These are phyloP conservation scores for Zaprionus bogoriensis DNA, from an alignment of 2,888 invertebrate species.

Conservation along the genomic window DNA sequence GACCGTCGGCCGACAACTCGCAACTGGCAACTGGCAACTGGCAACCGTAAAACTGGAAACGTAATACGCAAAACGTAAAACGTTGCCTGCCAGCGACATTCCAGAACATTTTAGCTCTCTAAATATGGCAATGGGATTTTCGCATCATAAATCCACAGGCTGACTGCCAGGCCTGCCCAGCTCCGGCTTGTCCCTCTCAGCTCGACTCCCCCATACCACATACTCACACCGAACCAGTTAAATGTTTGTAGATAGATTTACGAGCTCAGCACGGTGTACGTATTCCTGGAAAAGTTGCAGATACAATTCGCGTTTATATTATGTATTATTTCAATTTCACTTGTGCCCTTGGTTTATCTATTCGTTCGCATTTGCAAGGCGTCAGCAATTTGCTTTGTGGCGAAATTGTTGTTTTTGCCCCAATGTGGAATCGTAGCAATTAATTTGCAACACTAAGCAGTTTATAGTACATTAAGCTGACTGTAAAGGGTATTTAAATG, in stretches of 20 bases:
- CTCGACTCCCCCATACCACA: neutral
- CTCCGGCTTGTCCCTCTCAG: neutral
- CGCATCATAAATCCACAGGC: constrained; percentile 62
- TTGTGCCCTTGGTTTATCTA: constrained; percentile 21
- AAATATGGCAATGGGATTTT: constrained; percentile 59
- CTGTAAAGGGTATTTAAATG: neutral
- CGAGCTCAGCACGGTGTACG: constrained; percentile 19
- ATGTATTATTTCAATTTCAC: constrained; percentile 20
- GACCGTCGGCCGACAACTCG: neutral
- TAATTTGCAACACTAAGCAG: constrained; percentile 22
- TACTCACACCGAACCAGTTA: constrained; percentile 27
- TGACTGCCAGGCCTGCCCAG: constrained; percentile 13
- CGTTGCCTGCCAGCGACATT: constrained; percentile 41
- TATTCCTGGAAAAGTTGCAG: constrained; percentile 20
- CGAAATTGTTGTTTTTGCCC: constrained; percentile 32
- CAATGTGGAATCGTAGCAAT: constrained; percentile 39
- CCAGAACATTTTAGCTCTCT: constrained; percentile 38
- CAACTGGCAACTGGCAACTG: constrained; percentile 1
- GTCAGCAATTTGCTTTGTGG: constrained; percentile 35
- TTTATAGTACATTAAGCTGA: constrained; percentile 16
- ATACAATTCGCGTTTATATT: constrained; percentile 25
- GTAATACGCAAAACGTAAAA: constrained; percentile 12
- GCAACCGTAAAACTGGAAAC: constrained; percentile 29
- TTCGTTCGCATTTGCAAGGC: constrained; percentile 1
- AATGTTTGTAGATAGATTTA: constrained; percentile 45